Base-by-base conservation (phyloP, 2,888 invertebrate genomes). In the Oeneis ivallda region DNA sequence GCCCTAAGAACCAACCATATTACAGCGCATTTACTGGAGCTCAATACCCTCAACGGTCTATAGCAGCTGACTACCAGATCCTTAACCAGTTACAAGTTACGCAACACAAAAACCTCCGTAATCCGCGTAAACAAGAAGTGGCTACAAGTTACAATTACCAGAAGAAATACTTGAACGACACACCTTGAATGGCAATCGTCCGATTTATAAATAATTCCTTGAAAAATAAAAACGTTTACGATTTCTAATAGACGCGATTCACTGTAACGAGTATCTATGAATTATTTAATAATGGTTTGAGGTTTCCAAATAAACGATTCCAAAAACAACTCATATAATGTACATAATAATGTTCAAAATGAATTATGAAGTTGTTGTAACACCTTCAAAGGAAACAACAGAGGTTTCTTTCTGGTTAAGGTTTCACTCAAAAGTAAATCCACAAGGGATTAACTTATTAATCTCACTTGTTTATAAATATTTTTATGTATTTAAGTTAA, bases 1-100 rank as follows among this genome's bases (percentile, higher is more conserved):
- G 90, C 81, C 83, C 79, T 79, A 82, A 58, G 37, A 56, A 52
- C 60, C 78, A 80, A 52, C 54, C 78, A 81, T 80, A 81, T 82
- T 83, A 82, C 76, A 70, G 79, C 60, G 68, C 76, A 78, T 78
- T 56, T 78, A 74, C 79, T 78, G 81, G 79, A 74, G 78, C 80
- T 81, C 78, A 76, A 80, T 75, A 79, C 49, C 60, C 56, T 58
- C 52, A 67, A 69, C 66, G 64, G 52, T 45, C 62, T 65, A 64
- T 59, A 62, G 63, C 85, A 85, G 82, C 83, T 84, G 85, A 81
- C 75, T 73, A 64, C 72, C 34, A 66, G 49, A 68, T 56, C 49
- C 60, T 47, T 34, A 34, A 13, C 17, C 17, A 47, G 17, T 17
- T 17, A 47, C 2, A 15, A 65, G 71, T 79, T 79, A 76, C 74